Evolutionary conservation across 2,113 vertebrate genomes (phyloP).

Genomic region (Talpa occidentalis): DNA sequence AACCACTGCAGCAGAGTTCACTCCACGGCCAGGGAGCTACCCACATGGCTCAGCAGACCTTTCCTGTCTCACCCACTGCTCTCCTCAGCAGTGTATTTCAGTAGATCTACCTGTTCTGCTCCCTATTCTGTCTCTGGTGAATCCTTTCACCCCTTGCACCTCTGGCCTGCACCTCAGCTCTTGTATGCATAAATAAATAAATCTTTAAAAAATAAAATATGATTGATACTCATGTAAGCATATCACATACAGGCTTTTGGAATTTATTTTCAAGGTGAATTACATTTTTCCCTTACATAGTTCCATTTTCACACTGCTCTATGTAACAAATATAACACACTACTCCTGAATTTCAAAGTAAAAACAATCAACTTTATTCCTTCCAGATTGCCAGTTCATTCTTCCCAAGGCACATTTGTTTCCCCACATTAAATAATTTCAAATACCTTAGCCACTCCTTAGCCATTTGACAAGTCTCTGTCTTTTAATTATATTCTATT

Average conservation of each 20-base stretch:
- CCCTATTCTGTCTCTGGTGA: no score
- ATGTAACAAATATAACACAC: not conserved
- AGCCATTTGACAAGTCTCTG: not conserved
- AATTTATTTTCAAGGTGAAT: not conserved
- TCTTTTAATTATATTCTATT: not conserved
- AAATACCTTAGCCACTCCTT: not conserved
- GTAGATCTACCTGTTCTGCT: no score
- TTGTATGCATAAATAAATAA: no score
- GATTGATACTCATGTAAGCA: not conserved
- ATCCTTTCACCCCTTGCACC: no score
- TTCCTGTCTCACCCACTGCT: no score
- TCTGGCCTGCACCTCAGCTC: no score
- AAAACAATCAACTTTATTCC: not conserved
- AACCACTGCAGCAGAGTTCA: no score
- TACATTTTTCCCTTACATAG: not conserved
- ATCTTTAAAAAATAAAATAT: no score
- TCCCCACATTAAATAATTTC: not conserved
- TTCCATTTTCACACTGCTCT: not conserved
- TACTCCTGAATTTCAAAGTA: not conserved
- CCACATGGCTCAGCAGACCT: no score
- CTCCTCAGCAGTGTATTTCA: no score
- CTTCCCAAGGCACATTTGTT: not conserved
- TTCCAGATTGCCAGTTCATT: not conserved
- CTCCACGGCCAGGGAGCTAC: no score
- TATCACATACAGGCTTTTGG: not conserved